phyloP scores from a whole-genome alignment of 37 sponge, comb jelly and placozoan genomes.

The Beroe forskalii region DNA sequence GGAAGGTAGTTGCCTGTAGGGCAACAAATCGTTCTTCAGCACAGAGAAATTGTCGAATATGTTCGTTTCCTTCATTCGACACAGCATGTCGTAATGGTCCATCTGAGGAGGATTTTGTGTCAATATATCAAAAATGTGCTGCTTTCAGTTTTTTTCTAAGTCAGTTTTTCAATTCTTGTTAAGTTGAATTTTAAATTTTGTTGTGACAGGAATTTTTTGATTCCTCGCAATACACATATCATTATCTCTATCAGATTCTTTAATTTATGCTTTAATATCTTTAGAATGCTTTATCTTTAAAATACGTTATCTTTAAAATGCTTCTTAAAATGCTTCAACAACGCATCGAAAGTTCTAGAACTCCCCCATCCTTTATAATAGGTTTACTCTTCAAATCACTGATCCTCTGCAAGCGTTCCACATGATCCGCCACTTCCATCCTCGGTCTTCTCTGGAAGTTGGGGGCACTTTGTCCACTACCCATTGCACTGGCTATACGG shows the following conservation, averaged over 20 bases:
- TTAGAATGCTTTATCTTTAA: too few relatives aligned
- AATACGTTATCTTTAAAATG: too few relatives aligned
- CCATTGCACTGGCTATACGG: conserved; percentile 32
- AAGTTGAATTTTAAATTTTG: too few relatives aligned
- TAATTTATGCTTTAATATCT: too few relatives aligned
- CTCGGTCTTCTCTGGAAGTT: conserved; percentile 51
- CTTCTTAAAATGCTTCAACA: too few relatives aligned
- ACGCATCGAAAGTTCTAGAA: conserved; percentile 36
- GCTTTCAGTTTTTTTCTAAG: too few relatives aligned
- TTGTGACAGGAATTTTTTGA: too few relatives aligned
- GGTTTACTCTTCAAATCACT: conserved; percentile 37
- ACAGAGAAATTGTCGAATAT: conserved; percentile 39
- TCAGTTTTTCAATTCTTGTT: too few relatives aligned
- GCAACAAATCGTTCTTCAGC: conserved; percentile 21
- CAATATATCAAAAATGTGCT: too few relatives aligned
- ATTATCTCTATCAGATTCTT: too few relatives aligned
- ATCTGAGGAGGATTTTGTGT: conserved; percentile 9
- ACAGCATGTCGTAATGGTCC: conserved; percentile 26
- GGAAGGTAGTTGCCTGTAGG: neutral
- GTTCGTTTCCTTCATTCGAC: conserved; percentile 43
- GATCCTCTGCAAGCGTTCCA: conserved; percentile 54
- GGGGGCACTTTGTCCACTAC: conserved; percentile 40
- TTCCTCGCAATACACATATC: too few relatives aligned
- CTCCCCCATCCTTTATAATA: conserved; percentile 14
- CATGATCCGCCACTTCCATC: conserved; percentile 28